Base-by-base conservation (phyloP, 2,113 vertebrate species). In the Tyrannus savana region DNA sequence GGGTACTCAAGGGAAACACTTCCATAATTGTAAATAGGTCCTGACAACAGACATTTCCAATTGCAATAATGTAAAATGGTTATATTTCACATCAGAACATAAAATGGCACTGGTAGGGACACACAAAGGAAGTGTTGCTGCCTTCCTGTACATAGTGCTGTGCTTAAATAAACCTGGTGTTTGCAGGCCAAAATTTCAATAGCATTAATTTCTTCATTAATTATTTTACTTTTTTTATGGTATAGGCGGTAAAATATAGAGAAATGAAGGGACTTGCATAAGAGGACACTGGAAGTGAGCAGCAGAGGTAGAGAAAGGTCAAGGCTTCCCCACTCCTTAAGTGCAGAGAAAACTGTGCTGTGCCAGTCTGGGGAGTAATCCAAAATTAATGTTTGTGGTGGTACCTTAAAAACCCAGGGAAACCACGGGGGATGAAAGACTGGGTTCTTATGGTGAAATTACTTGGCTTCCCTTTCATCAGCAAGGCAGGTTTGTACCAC, bases 1-100 rank as follows among this genome's bases (percentile, higher is more conserved):
- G 78, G 59, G 74, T 78, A 69, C 90, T 84, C 84, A 75, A 82
- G 85, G 89, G 81, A 95, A 94, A 50, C 60, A 78, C 66, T 82
- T 68, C 37, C 62, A 63, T 93, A 93, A 89, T 93, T 95, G 59
- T n/a, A 88, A 96, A 95, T 90, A 92, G 59, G 63, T 75, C 73
- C 68, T 93, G 86, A 92, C 86, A 95, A 90, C 25, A 86, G 79
- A 56, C 79, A 76, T 87, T 84, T 87, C 47, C 94, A 95, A 89
- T 55, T 77, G 76, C 87, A 87, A 84, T 81, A 81, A 92, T 81
- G 55, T 71, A 84, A 86, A 91, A 84, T 75, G 79, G 60, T 90
- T 77, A 52, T 84, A 78, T 73, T 85, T 93, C 78, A 74, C 50
- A 78, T 67, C 42, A 41, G 55, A 80, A 47, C n/a, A 77, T 52